Evolutionary conservation across 2,113 vertebrate genomes (phyloP), one percentile per base, ranked within the genome.

Genomic region (Lagenorhynchus albirostris): DNA sequence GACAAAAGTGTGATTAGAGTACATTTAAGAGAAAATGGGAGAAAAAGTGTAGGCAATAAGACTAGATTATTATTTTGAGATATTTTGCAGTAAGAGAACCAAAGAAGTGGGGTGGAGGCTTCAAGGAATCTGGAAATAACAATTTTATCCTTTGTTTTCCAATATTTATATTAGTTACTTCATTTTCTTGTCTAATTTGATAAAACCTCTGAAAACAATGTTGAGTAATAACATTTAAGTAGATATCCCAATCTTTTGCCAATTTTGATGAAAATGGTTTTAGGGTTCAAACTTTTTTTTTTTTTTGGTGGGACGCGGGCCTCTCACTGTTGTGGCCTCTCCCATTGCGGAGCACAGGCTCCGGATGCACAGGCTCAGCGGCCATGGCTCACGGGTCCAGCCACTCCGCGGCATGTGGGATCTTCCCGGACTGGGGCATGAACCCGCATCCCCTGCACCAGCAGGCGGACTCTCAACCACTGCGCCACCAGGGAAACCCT

Each of bases 201-300:
- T 89, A 74, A 94, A 94, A 89, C 36, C 11, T 94, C 68, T 83
- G 68, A 76, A 67, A 89, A 89, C 44, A 55, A 67, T 83, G 36
- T 83, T 74, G 58, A 89, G 10, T 94, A 89, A 44, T 70, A 50
- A 62, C 41, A 63, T 50, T 53, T 20, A 47, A n/a, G 85, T 25
- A 33, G 33, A 62, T 50, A 50, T 21, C 67, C 25, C 1, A 74
- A 4, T 83, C 15, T 94, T 82, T 74, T 44, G 47, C 67, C 86
- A 58, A 0, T 90, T 76, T 90, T 55, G 68, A 67, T 58, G 44
- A 38, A 89, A 89, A 74, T 44, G 11, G 29, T 74, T 89, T 65
- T 83, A 41, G 29, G 36, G n/a, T 44, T 89, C 33, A 89, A 73
- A 38, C 36, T 85, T 76, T 21, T 58, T 58, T 58, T 21, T 20